Evolutionary conservation across 1,140 invertebrate genomes (phyloP).

Genomic region (Zeugodacus cucurbitae): DNA sequence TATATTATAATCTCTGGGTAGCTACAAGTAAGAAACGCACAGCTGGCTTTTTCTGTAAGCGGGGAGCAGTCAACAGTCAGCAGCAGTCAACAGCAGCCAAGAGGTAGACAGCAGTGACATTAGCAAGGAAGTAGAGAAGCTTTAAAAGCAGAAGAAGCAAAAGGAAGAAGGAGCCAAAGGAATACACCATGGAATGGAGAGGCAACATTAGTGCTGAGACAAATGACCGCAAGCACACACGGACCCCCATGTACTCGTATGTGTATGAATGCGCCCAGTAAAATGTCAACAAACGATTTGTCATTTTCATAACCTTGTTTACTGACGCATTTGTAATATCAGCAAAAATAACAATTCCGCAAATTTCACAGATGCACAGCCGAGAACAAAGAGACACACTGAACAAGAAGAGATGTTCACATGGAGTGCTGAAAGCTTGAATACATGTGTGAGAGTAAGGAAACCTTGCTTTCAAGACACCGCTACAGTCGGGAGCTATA

Average conservation of each 20-base stretch:
- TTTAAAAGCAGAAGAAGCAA: background rate
- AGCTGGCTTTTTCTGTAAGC: background rate
- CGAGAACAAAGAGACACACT: background rate
- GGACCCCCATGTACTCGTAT: too few species aligned
- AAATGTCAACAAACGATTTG: constrained; percentile 40
- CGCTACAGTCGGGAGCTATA: background rate
- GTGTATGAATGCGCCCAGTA: background rate
- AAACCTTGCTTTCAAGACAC: background rate
- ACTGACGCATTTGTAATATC: constrained; percentile 26
- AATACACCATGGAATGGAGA: background rate
- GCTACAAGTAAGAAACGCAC: background rate
- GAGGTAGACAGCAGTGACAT: background rate
- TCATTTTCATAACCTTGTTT: constrained; percentile 36
- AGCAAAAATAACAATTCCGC: constrained; percentile 17
- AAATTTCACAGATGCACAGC: background rate
- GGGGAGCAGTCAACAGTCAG: background rate
- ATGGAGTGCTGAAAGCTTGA: too few species aligned
- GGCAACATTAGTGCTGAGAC: constrained; percentile 6
- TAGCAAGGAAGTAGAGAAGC: background rate
- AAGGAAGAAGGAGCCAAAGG: background rate
- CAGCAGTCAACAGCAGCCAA: background rate
- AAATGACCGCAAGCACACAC: constrained; percentile 33
- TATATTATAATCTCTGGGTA: background rate
- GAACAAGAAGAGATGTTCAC: background rate
- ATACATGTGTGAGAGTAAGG: background rate